phyloP scores from a whole-genome alignment of 2,888 invertebrate species.

The Cerceris rybyensis region DNA sequence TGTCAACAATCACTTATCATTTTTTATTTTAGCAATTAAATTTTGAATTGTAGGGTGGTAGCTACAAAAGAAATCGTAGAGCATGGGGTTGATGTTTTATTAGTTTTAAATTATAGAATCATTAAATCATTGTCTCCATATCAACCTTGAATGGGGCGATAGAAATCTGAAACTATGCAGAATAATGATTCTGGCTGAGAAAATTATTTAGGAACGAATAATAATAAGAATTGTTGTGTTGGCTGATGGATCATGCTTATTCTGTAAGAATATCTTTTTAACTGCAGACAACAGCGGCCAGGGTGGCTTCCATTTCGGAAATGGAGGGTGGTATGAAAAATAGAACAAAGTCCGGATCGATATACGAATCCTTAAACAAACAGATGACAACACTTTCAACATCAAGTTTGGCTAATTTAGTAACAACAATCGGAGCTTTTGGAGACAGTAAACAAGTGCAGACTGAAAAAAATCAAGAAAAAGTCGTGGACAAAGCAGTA shows the following conservation, averaged over 20 bases:
- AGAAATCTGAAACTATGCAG: no score
- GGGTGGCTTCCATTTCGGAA: constrained; percentile 64
- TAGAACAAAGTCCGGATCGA: constrained; percentile 63
- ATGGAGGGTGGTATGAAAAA: constrained; percentile 66
- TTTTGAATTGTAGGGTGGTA: no score
- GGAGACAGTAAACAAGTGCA: constrained; percentile 52
- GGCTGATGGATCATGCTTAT: no score
- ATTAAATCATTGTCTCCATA: no score
- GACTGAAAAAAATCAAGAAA: constrained; percentile 31
- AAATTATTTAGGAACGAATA: not conserved
- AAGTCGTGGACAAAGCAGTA: constrained; percentile 19
- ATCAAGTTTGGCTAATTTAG: constrained; percentile 75
- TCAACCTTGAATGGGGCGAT: no score
- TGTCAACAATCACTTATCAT: no score
- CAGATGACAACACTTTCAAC: constrained; percentile 72
- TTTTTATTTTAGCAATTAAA: no score
- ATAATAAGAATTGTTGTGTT: not conserved
- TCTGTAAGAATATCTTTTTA: not conserved
- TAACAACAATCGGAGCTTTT: constrained; percentile 54
- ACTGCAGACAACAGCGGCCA: constrained; percentile 47
- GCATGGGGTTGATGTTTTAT: no score
- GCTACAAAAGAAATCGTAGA: no score
- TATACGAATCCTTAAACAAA: constrained; percentile 62
- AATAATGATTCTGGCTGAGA: no score
- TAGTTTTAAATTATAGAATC: no score